Conservation (phyloP, 2,888 invertebrate species). For the Caenorhabditis uteleia region DNA sequence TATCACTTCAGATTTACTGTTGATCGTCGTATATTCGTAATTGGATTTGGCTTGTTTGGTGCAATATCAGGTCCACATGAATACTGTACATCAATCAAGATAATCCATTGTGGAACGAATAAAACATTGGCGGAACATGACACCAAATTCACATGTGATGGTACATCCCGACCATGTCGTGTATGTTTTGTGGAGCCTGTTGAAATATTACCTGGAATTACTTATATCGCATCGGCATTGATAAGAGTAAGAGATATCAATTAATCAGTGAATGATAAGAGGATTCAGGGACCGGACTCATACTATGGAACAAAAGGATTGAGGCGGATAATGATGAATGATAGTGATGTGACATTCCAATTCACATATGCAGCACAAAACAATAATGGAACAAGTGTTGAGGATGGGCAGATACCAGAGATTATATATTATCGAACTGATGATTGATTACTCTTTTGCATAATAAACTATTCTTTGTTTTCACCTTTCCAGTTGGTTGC, state of each 20-base stretch:
- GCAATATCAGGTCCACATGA: constrained; percentile 81
- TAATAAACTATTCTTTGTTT: too few species aligned
- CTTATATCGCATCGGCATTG: constrained; percentile 83
- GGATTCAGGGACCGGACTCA: constrained; percentile 84
- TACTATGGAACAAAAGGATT: constrained; percentile 85
- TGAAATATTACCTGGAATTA: constrained; percentile 81
- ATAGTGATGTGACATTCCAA: constrained; percentile 74
- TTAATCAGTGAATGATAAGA: too few species aligned
- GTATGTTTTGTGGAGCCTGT: constrained; percentile 75
- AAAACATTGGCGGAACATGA: constrained; percentile 80
- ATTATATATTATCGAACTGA: constrained; percentile 82
- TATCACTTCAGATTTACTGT: constrained; percentile 77
- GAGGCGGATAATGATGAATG: constrained; percentile 78
- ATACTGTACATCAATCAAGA: constrained; percentile 74
- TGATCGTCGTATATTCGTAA: constrained; percentile 82
- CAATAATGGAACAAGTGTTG: constrained; percentile 81
- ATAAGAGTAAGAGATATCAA: constrained; percentile 77
- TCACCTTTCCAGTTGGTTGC: too few species aligned
- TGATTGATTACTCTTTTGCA: too few species aligned
- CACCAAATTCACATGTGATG: constrained; percentile 82
- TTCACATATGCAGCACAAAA: constrained; percentile 86
- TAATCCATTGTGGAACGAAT: constrained; percentile 79
- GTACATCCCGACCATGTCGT: constrained; percentile 81
- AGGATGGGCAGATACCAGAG: constrained; percentile 86
- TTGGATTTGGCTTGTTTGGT: constrained; percentile 85